Base-by-base conservation (phyloP, 2,113 vertebrate genomes). In the Herpetotheres cachinnans region DNA sequence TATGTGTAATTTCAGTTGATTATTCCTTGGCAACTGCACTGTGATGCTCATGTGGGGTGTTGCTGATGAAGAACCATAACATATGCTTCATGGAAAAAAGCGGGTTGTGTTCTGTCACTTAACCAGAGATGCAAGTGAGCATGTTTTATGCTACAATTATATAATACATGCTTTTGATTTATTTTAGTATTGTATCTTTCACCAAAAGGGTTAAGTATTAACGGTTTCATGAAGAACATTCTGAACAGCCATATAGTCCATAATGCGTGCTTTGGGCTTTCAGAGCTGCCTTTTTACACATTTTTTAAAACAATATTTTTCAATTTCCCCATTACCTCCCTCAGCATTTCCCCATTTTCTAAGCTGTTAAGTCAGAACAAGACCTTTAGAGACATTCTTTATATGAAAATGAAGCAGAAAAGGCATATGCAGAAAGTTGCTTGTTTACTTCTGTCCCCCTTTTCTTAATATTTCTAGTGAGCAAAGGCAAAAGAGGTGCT, bases 41-140 rank as follows among this genome's bases (percentile, higher is more conserved):
- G 49, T 5, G 56, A 76, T 91, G 91, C 40, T 93, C 70, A 44
- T 94, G 91, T 63, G 30, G 86, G 47, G 59, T 95, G 93, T 65
- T 69, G 56, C 77, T 89, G 76, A 76, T 86, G 83, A n/a, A 92
- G 83, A 95, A 82, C 34, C 19, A 6, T 74, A 95, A 65, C 88
- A 90, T 95, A 97, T 78, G 83, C 40, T 97, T 79, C 84, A 71
- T 69, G 38, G 54, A n/a, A 70, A 83, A 71, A 91, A 92, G 18
- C 61, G 88, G 71, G 78, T 72, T 93, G 84, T 63, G 42, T 94
- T 93, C 93, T 90, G 71, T 40, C 82, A 62, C 91, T 94, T 95
- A 74, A 88, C 55, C n/a, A 77, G 66, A 91, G 15, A 77, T 55
- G 24, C 19, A 95, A 96, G 58, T 71, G 67, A 83, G 5, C 10